Evolutionary conservation across 2,888 invertebrate species (phyloP).

Genomic region (Polyploca ridens): DNA sequence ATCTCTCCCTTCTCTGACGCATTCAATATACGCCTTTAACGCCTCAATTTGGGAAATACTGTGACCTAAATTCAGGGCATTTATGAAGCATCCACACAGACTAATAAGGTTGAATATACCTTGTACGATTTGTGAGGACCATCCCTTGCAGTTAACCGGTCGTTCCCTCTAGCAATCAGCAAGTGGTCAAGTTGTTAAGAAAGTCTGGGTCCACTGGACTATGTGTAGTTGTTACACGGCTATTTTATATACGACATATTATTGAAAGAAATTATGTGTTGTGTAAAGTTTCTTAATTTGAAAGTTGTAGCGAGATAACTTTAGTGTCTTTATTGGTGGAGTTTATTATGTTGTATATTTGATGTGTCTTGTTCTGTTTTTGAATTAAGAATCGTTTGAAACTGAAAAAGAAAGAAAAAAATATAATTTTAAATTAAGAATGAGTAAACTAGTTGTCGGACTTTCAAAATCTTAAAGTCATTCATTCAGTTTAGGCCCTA

Average conservation of each 20-base stretch:
- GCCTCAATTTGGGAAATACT: background rate
- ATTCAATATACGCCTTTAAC: background rate
- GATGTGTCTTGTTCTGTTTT: too few species aligned
- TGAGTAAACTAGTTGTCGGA: too few species aligned
- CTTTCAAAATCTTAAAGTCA: too few species aligned
- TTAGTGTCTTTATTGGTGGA: too few species aligned
- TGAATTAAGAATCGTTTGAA: too few species aligned
- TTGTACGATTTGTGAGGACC: background rate
- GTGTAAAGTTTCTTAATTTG: background rate
- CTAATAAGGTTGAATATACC: slow-evolving; percentile 5
- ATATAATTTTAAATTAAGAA: too few species aligned
- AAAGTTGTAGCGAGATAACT: background rate
- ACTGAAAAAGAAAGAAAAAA: too few species aligned
- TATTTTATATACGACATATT: background rate
- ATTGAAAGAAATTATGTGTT: background rate
- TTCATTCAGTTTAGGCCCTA: too few species aligned
- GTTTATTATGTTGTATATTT: too few species aligned
- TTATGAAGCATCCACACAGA: background rate
- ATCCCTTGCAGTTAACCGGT: slow-evolving; percentile 18
- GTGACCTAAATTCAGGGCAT: background rate
- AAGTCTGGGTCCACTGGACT: slow-evolving; percentile 2
- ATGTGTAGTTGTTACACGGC: background rate
- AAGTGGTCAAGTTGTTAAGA: slow-evolving; percentile 1
- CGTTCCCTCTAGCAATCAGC: slow-evolving; percentile 14
- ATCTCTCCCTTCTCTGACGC: background rate